phyloP scores from a whole-genome alignment of 2,888 invertebrate species.

The Lissonota sp. region DNA sequence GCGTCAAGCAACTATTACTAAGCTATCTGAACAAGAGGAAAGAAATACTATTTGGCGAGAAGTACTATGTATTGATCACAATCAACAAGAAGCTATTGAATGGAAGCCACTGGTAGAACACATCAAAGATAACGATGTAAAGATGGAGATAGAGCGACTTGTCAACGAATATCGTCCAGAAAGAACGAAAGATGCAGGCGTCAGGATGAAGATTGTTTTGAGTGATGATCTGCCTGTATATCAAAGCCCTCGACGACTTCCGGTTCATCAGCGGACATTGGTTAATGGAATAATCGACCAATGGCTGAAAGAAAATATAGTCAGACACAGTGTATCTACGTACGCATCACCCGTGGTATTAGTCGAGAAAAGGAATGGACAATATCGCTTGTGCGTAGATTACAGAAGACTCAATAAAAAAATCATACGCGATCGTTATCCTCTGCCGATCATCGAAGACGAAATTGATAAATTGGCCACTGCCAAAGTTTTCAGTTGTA shows the following conservation, averaged over 20 bases:
- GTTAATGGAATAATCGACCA: slow-evolving; percentile 72
- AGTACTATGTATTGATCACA: neutral
- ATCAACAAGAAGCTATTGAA: neutral
- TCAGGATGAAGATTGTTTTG: slow-evolving; percentile 73
- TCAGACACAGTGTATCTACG: slow-evolving; percentile 74
- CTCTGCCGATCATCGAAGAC: slow-evolving; percentile 70
- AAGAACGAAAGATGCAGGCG: slow-evolving; percentile 63
- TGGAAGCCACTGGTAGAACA: neutral
- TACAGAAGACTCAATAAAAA: slow-evolving; percentile 79
- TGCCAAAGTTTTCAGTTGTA: neutral
- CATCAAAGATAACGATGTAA: neutral
- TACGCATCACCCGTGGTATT: slow-evolving; percentile 75
- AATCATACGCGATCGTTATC: slow-evolving; percentile 70
- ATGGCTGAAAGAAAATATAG: slow-evolving; percentile 75
- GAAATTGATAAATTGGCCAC: slow-evolving; percentile 65
- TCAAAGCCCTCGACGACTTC: slow-evolving; percentile 68
- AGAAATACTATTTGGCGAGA: neutral
- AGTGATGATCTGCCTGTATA: slow-evolving; percentile 73
- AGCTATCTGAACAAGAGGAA: neutral
- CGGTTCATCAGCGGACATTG: slow-evolving; percentile 64
- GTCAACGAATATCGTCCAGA: slow-evolving; percentile 67
- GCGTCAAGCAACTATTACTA: slow-evolving; percentile 34
- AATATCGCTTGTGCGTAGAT: slow-evolving; percentile 77
- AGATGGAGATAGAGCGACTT: slow-evolving; percentile 26
- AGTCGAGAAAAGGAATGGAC: slow-evolving; percentile 71